A percentile compares a stretch with the other conserved stretches of the same genome.
phyloP scores from a whole-genome alignment of 2,888 invertebrate species.

The Melipona beecheii region DNA sequence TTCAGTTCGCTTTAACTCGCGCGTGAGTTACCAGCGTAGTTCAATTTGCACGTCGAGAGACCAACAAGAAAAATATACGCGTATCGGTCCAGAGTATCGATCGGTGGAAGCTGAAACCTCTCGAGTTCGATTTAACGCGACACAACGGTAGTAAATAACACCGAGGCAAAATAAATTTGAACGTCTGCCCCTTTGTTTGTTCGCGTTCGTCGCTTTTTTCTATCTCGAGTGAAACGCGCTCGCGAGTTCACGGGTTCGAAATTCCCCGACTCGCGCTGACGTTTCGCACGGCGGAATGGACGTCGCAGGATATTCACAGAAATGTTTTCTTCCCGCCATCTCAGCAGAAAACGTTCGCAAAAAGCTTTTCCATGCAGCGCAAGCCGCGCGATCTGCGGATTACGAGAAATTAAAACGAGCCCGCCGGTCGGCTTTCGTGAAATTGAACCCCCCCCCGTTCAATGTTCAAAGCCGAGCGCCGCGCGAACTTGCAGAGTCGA shows the following conservation, averaged over 20 bases:
- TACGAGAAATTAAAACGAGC: constrained; percentile 30
- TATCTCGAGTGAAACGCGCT: background rate
- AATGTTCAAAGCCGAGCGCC: no score
- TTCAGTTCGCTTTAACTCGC: background rate
- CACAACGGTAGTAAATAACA: background rate
- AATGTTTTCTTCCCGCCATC: constrained; percentile 44
- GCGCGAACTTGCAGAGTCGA: background rate
- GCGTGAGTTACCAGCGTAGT: background rate
- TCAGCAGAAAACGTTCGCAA: constrained; percentile 32
- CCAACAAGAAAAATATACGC: background rate
- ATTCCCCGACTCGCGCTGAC: constrained; percentile 24
- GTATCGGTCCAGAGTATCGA: background rate
- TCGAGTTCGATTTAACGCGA: background rate
- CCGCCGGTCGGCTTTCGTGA: background rate
- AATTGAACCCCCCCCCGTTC: background rate
- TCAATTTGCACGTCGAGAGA: constrained; percentile 9
- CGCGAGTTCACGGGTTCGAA: background rate
- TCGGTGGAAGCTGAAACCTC: background rate
- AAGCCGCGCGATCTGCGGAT: constrained; percentile 32
- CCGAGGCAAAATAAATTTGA: background rate
- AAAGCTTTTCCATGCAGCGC: constrained; percentile 38
- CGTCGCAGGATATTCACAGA: constrained; percentile 44
- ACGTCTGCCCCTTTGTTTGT: no score
- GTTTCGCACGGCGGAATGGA: constrained; percentile 14
- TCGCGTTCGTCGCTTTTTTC: background rate